Evolutionary conservation across 2,888 invertebrate genomes (phyloP).

Genomic region (Nycteola revayana): DNA sequence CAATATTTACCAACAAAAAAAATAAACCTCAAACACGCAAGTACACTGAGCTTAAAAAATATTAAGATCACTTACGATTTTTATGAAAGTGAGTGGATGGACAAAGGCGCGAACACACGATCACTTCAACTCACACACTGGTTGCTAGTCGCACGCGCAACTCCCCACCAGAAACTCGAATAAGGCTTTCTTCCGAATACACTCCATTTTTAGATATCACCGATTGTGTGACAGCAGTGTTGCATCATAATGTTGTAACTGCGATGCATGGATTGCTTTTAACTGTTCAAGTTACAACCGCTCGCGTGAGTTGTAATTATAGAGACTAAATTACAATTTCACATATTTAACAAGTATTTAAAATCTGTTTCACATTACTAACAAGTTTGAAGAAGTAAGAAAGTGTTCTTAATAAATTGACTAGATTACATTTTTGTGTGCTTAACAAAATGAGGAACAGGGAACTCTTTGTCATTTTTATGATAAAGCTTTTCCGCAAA

Average conservation of each 20-base stretch:
- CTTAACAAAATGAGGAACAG: too few species aligned
- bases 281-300: too few species aligned
- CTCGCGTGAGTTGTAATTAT: too few species aligned
- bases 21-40: not conserved
- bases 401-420: too few species aligned
- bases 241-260: conserved; percentile 30
- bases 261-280: conserved; percentile 6
- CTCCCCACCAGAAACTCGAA: conserved; percentile 38
- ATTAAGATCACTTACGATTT: conserved; percentile 40
- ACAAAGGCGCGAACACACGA: conserved; percentile 23
- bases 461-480: too few species aligned
- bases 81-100: conserved; percentile 18
- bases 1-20: too few species aligned
- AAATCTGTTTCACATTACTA: too few species aligned
- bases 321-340: too few species aligned
- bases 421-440: too few species aligned
- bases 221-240: conserved; percentile 28
- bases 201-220: conserved; percentile 38
- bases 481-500: too few species aligned
- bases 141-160: conserved; percentile 23
- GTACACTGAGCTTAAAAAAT: conserved; percentile 2
- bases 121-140: conserved; percentile 42
- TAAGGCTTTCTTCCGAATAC: conserved; percentile 40
- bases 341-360: too few species aligned
- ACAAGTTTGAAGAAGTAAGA: too few species aligned